Percentiles rank a stretch among this genome's conserved stretches.
Conservation (phyloP, 1,140 invertebrate genomes). For the Bombus terrestris region DNA sequence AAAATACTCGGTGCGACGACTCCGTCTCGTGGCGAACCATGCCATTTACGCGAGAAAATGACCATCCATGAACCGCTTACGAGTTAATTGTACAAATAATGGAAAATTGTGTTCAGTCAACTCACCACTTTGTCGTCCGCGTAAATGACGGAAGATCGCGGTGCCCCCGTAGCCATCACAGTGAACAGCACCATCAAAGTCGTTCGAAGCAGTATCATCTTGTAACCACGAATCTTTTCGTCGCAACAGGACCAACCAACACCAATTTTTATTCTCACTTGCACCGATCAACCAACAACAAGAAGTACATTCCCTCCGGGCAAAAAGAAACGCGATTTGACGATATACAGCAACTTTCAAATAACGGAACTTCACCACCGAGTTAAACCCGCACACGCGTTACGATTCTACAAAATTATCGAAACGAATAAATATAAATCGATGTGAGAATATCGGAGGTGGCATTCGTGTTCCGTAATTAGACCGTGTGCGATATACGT, state of each 20-base stretch:
- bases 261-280: conserved; percentile 25
- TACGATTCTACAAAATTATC: not conserved
- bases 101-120: conserved; percentile 27
- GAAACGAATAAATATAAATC: not conserved
- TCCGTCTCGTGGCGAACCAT: no score
- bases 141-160: conserved; percentile 66
- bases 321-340: not conserved
- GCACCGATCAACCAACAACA: conserved; percentile 20
- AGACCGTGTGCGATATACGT: not conserved
- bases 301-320: not conserved
- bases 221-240: not conserved
- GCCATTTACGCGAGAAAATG: no score
- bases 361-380: not conserved
- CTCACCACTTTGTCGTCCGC: conserved; percentile 76
- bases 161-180: conserved; percentile 49
- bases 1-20: not conserved
- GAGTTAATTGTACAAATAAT: not conserved
- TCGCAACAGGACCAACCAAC: conserved; percentile 5
- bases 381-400: conserved; percentile 10
- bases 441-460: no score
- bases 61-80: not conserved
- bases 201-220: conserved; percentile 56
- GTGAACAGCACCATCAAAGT: conserved; percentile 46
- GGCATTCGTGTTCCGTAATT: not conserved
- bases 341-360: not conserved